Evolutionary conservation across 2,888 invertebrate genomes (phyloP), one percentile per base, ranked within the genome.

Genomic region (Xestoiulus laeticollis): DNA sequence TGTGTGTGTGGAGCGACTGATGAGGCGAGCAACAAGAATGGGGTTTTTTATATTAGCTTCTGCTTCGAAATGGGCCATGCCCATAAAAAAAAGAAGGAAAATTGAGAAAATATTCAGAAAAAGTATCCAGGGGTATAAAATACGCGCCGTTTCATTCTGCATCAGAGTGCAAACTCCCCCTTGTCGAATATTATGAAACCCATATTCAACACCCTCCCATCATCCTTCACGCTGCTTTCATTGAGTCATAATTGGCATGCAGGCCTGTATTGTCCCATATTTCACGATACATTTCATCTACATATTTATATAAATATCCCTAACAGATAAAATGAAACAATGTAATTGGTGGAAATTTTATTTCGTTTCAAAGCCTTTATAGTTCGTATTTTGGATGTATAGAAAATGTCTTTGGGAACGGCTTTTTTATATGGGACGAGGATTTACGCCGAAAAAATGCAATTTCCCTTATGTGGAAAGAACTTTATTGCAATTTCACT

Each of bases 11-110:
- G 68, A 68, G 68, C 68, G 68, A 68, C 22, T 68, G 68, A 68
- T 68, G 68, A 68, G 68, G 68, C 68, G 68, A 68, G 68, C n/a
- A 68, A 68, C 68, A 68, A 68, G 68, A 68, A 68, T 68, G 68
- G 68, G n/a, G 22, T 48, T 68, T 59, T 59, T 68, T 68, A 68
- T 68, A 68, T 68, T 68, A 68, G 68, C 68, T 68, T 68, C 68
- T 68, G 68, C 68, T 68, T 68, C n/a, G 68, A 68, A 68, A 68
- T 68, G 68, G 68, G 68, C 68, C 68, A 68, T 3, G 68, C 22
- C 68, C 68, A 68, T 68, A 68, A 68, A 59, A 38, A n/a, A 38
- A 68, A 22, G 68, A 22, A 68, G 22, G 68, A 68, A 68, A 68
- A 68, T 68, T 68, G 68, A 68, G 68, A 68, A 68, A 68, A 68